These are phyloP conservation scores for Drosophila seclusa DNA, from an alignment of 2,888 invertebrate genomes.

Conservation along the genomic window DNA sequence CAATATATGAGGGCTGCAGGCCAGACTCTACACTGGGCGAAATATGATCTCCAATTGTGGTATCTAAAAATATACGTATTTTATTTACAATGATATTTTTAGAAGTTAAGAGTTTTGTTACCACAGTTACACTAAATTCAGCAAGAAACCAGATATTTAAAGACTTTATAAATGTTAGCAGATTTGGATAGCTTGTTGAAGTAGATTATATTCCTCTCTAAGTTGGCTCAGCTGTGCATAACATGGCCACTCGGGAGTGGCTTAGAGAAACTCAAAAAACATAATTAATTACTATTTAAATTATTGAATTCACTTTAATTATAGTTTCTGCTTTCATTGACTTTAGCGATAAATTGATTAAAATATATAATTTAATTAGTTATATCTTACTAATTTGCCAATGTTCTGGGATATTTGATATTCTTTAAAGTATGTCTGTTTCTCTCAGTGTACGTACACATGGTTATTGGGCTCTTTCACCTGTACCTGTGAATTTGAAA, in stretches of 20 bases:
- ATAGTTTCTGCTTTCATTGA: background rate
- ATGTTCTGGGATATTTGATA: background rate
- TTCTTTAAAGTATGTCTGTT: background rate
- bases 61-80: background rate
- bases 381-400: background rate
- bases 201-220: background rate
- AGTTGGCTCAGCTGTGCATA: background rate
- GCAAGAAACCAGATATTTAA: background rate
- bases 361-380: background rate
- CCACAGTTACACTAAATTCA: no score
- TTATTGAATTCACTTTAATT: background rate
- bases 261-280: fast-evolving
- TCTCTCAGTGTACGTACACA: conserved; percentile 34
- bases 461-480: conserved; percentile 9
- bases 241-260: background rate
- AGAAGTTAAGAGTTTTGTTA: no score
- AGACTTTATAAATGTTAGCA: background rate
- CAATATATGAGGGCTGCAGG: conserved; percentile 42
- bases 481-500: conserved; percentile 46
- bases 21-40: conserved; percentile 48
- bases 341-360: background rate
- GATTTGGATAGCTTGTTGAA: background rate
- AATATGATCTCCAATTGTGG: background rate
- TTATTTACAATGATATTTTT: no score
- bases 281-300: background rate